These are phyloP conservation scores for Rotaria socialis DNA, from an alignment of 2,888 invertebrate genomes.

Conservation along the genomic window DNA sequence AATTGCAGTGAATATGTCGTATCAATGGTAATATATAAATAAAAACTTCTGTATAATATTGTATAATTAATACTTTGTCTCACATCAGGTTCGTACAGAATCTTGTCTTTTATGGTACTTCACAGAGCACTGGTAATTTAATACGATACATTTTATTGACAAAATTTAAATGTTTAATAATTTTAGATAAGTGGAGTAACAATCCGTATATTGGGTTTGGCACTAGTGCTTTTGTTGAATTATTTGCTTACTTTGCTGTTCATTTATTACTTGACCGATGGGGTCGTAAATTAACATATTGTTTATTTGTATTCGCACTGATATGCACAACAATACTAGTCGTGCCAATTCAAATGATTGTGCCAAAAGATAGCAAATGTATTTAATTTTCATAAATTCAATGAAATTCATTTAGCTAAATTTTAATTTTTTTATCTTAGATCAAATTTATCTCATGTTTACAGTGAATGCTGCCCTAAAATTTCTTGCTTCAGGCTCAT, in stretches of 20 bases:
- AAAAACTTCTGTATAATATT: background rate
- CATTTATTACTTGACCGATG: constrained; percentile 67
- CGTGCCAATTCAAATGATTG: background rate
- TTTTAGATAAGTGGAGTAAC: background rate
- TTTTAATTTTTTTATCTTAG: background rate
- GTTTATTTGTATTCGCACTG: constrained; percentile 67
- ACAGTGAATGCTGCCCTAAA: constrained; percentile 24
- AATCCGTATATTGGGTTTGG: constrained; percentile 71
- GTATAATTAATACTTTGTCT: too few relatives aligned
- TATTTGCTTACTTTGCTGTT: constrained; percentile 68
- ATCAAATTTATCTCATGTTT: constrained; percentile 4
- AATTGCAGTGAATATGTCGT: background rate
- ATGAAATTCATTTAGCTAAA: too few relatives aligned
- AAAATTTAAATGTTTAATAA: background rate
- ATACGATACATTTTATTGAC: background rate
- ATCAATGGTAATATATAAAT: background rate
- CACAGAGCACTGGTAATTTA: constrained; percentile 27
- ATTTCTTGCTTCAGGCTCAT: constrained; percentile 41
- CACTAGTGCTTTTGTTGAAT: constrained; percentile 71
- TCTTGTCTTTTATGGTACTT: constrained; percentile 46
- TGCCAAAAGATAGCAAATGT: constrained; percentile 6
- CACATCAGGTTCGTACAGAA: constrained; percentile 39
- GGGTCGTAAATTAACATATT: constrained; percentile 69
- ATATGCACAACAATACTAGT: background rate
- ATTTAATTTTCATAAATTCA: background rate